Conservation (phyloP, 2,113 vertebrate species). For the Sinosuthora webbiana region DNA sequence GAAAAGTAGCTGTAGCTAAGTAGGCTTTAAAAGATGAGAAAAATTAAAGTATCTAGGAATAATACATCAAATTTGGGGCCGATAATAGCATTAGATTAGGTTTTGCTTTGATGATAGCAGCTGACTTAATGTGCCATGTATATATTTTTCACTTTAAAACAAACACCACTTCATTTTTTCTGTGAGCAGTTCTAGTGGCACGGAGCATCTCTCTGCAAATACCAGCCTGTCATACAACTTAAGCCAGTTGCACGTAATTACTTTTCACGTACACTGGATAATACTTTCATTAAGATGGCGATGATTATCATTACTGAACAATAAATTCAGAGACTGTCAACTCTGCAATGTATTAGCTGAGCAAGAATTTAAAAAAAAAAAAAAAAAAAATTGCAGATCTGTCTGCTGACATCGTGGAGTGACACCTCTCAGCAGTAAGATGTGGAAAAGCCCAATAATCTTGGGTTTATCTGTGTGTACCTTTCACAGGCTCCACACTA, state of each 20-base stretch:
- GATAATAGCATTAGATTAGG: neutral
- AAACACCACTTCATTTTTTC: conserved; percentile 59
- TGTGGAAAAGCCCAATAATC: neutral
- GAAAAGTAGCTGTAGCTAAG: neutral
- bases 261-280: conserved; percentile 71
- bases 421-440: neutral
- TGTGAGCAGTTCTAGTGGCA: conserved; percentile 34
- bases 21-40: neutral
- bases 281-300: conserved; percentile 78
- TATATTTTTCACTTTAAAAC: conserved; percentile 66
- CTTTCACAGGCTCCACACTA: neutral
- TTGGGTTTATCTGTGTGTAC: neutral
- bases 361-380: conserved; percentile 26
- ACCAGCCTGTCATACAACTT: conserved; percentile 64
- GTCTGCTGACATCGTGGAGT: neutral
- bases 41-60: neutral
- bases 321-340: conserved; percentile 72
- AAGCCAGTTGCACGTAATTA: conserved; percentile 73
- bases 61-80: neutral
- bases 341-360: conserved; percentile 46
- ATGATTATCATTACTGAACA: conserved; percentile 77
- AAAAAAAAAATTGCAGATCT: neutral
- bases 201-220: conserved; percentile 59
- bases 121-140: conserved; percentile 34
- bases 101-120: conserved; percentile 12